Evolutionary conservation across 2,797 vertebrate species (phyloP).

Genomic region (Sphenopsis melanotis): DNA sequence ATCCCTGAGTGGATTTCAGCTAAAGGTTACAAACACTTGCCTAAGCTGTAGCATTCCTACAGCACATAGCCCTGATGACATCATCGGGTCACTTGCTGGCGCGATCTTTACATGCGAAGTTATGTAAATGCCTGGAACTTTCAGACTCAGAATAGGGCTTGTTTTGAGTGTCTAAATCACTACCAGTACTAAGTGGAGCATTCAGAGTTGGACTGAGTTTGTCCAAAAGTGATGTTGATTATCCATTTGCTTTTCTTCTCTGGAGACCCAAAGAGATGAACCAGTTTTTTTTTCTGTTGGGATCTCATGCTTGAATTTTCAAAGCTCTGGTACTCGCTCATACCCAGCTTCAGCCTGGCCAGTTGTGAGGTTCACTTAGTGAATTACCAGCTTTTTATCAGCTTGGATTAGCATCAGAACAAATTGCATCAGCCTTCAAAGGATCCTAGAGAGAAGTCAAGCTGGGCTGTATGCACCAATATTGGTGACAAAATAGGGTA

Average conservation of each 20-base stretch:
- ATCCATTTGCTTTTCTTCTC: background rate
- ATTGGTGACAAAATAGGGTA: background rate
- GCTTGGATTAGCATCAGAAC: background rate
- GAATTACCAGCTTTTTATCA: background rate
- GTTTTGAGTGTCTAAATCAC: background rate
- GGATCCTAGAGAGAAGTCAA: background rate
- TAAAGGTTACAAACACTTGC: background rate
- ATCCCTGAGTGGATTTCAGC: background rate
- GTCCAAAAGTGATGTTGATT: background rate
- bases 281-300: background rate
- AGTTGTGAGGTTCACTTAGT: fast-evolving
- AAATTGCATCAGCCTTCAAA: background rate
- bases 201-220: background rate
- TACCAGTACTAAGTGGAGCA: background rate
- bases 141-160: background rate
- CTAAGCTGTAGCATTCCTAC: background rate
- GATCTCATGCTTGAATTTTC: background rate
- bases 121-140: background rate
- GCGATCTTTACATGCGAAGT: background rate
- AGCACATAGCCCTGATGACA: background rate
- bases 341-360: background rate
- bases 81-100: background rate
- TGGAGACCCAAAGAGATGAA: background rate
- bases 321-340: background rate
- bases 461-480: fast-evolving